phyloP scores from a whole-genome alignment of 1,140 invertebrate genomes.

The Sitodiplosis mosellana region DNA sequence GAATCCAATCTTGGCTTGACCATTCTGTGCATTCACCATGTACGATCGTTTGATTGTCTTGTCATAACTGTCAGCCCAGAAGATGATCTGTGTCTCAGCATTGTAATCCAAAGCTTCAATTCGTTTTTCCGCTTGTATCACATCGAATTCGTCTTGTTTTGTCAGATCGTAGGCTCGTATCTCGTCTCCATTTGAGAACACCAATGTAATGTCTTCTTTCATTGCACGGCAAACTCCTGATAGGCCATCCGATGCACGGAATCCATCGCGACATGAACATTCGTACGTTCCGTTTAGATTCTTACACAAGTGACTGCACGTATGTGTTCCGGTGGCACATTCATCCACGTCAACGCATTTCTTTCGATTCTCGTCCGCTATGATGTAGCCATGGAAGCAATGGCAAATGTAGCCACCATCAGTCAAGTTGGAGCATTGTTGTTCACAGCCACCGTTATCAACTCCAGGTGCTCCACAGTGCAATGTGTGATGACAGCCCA shows the following conservation, averaged over 20 bases:
- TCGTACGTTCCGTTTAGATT: conserved; percentile 83
- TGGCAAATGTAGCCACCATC: conserved; percentile 73
- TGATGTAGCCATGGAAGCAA: conserved; percentile 72
- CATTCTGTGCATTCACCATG: conserved; percentile 60
- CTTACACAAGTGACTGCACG: conserved; percentile 79
- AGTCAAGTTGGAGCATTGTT: conserved; percentile 73
- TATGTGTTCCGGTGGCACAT: conserved; percentile 61
- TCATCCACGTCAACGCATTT: conserved; percentile 80
- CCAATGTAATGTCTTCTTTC: conserved; percentile 39
- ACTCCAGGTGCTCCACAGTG: conserved; percentile 38
- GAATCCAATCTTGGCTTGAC: conserved; percentile 60
- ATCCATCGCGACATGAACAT: conserved; percentile 75
- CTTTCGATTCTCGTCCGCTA: conserved; percentile 52
- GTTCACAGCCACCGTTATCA: conserved; percentile 73
- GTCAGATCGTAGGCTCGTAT: conserved; percentile 56
- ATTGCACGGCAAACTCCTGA: conserved; percentile 64
- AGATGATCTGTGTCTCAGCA: conserved; percentile 60
- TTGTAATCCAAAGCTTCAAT: conserved; percentile 80
- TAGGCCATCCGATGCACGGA: conserved; percentile 47
- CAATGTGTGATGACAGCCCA: conserved; percentile 65
- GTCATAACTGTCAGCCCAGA: conserved; percentile 83
- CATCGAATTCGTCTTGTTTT: conserved; percentile 46
- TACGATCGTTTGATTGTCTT: conserved; percentile 80
- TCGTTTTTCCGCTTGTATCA: conserved; percentile 65
- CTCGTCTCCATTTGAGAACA: conserved; percentile 69